Percentiles rank a stretch among this genome's conserved stretches.
Evolutionary conservation across 2,888 invertebrate species (phyloP).

Genomic region (Acronicta psi): DNA sequence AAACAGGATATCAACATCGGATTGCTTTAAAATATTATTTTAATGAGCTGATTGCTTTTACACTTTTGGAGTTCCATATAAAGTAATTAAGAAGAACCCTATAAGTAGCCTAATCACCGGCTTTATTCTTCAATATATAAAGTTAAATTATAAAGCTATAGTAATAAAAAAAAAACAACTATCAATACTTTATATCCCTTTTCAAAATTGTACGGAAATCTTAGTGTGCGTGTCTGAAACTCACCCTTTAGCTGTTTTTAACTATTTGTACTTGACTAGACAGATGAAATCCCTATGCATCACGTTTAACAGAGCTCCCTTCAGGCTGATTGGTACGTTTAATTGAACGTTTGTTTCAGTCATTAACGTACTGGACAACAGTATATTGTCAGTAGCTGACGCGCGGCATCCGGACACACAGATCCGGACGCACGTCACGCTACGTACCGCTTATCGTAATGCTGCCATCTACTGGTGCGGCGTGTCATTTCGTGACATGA

Average conservation of each 20-base stretch:
- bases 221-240: too few relatives aligned
- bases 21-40: constrained; percentile 11
- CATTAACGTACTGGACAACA: constrained; percentile 80
- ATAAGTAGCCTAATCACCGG: too few relatives aligned
- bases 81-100: too few relatives aligned
- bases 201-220: too few relatives aligned
- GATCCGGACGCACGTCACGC: constrained; percentile 52
- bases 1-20: constrained; percentile 37
- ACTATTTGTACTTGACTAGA: constrained; percentile 6
- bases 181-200: too few relatives aligned
- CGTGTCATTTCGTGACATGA: constrained; percentile 39
- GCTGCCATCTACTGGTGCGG: constrained; percentile 59
- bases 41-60: constrained; percentile 10
- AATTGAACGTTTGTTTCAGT: constrained; percentile 84
- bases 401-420: constrained; percentile 60
- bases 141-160: too few relatives aligned
- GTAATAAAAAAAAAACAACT: too few relatives aligned
- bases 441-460: constrained; percentile 51
- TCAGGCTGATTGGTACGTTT: constrained; percentile 79
- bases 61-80: too few relatives aligned
- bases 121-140: too few relatives aligned
- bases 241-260: background rate
- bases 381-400: constrained; percentile 75
- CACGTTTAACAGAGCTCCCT: constrained; percentile 73
- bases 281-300: constrained; percentile 55